phyloP scores from a whole-genome alignment of 2,888 invertebrate genomes.

The Catocala nupta region DNA sequence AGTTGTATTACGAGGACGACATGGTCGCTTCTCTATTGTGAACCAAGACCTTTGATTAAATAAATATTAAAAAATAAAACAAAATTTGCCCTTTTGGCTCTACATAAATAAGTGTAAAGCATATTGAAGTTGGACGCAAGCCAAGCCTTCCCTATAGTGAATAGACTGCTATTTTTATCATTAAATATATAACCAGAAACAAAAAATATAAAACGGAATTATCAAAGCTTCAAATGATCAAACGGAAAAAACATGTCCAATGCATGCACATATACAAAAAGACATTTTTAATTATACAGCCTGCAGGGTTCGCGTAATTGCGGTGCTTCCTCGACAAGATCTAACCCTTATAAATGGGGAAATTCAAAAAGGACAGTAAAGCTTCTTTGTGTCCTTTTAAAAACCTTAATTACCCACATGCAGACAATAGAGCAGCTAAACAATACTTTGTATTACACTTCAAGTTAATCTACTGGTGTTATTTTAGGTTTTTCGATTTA shows the following conservation, averaged over 20 bases:
- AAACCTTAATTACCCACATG: conserved; percentile 38
- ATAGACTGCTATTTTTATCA: too few species aligned
- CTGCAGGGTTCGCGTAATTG: conserved; percentile 20
- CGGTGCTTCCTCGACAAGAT: conserved; percentile 33
- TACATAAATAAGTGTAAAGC: too few species aligned
- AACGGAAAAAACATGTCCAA: conserved; percentile 5
- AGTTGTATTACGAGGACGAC: too few species aligned
- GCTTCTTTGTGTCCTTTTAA: conserved; percentile 35
- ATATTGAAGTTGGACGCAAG: too few species aligned
- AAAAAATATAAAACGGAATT: too few species aligned
- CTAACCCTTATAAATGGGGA: conserved; percentile 33
- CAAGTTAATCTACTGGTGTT: conserved; percentile 26
- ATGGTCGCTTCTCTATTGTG: too few species aligned
- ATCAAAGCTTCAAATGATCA: too few species aligned
- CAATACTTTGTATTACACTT: conserved; percentile 27
- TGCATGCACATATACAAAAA: conserved; percentile 16
- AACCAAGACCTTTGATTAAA: too few species aligned
- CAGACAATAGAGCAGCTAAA: conserved; percentile 7
- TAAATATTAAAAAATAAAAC: too few species aligned
- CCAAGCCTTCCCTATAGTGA: too few species aligned
- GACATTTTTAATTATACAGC: conserved; percentile 34
- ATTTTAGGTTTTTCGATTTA: conserved; percentile 5
- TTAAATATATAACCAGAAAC: too few species aligned
- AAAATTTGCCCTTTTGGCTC: too few species aligned
- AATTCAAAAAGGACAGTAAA: conserved; percentile 42